These are phyloP conservation scores for Malurus elegans DNA, from an alignment of 2,113 vertebrate species.

Conservation along the genomic window DNA sequence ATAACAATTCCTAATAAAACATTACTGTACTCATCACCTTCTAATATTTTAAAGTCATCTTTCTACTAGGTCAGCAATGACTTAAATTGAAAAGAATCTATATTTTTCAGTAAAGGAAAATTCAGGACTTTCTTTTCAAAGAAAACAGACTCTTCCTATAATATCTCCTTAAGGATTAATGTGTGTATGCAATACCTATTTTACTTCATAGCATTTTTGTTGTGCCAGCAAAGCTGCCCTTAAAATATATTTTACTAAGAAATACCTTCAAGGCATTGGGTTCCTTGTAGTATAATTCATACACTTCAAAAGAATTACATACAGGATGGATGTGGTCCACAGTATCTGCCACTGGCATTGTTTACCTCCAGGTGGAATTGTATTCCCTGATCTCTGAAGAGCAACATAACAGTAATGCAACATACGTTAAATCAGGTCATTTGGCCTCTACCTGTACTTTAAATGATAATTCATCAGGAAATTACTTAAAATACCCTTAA, in stretches of 20 bases:
- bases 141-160: background rate
- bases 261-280: slow-evolving; percentile 15
- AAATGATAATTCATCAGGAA: background rate
- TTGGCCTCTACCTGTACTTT: background rate
- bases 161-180: background rate
- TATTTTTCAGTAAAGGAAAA: background rate
- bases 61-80: background rate
- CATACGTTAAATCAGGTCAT: background rate
- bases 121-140: background rate
- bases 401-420: background rate
- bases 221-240: background rate
- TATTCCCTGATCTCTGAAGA: slow-evolving; percentile 42
- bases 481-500: fast-evolving
- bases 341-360: slow-evolving; percentile 15
- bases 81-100: background rate
- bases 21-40: background rate
- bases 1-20: background rate
- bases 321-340: background rate
- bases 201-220: slow-evolving; percentile 1
- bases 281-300: slow-evolving; percentile 5
- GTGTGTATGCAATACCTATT: background rate
- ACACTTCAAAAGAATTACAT: slow-evolving; percentile 16
- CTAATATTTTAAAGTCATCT: background rate
- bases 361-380: slow-evolving; percentile 24
- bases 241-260: slow-evolving; percentile 40